These are phyloP conservation scores for Hepsetus odoe DNA, from an alignment of 2,113 vertebrate species.

Conservation along the genomic window DNA sequence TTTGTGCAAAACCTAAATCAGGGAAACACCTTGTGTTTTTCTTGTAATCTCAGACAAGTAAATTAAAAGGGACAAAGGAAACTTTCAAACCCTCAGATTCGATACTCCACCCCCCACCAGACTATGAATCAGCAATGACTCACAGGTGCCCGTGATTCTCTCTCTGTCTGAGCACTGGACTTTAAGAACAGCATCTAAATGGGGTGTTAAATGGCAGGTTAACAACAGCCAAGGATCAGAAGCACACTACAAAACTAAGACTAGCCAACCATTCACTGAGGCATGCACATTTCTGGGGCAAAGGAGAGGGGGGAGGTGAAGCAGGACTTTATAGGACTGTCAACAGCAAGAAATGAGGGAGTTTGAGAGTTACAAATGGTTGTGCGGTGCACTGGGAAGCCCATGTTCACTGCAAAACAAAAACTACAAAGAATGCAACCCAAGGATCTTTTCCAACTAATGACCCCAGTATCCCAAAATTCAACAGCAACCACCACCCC, in stretches of 20 bases:
- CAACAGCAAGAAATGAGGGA: not conserved
- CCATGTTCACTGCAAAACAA: too few species aligned
- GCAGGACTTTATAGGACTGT: not conserved
- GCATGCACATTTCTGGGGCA: not conserved
- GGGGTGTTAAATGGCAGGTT: slow-evolving; percentile 8
- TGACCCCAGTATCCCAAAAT: too few species aligned
- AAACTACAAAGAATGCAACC: too few species aligned
- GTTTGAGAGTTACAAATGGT: not conserved
- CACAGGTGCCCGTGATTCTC: not conserved
- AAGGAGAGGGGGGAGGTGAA: not conserved
- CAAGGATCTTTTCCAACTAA: too few species aligned
- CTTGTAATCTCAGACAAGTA: too few species aligned
- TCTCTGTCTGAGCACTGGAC: not conserved
- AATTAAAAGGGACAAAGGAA: too few species aligned
- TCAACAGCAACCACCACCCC: too few species aligned
- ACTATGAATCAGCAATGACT: not conserved
- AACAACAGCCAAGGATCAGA: not conserved
- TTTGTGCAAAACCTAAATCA: too few species aligned
- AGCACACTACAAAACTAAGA: not conserved
- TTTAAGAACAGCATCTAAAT: not conserved
- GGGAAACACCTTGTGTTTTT: too few species aligned
- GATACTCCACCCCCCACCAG: not conserved
- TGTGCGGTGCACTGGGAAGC: too few species aligned
- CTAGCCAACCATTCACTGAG: not conserved
- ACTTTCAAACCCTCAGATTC: too few species aligned